phyloP scores from a whole-genome alignment of 2,797 vertebrate species.

The Sebastes kiyomatsui region DNA sequence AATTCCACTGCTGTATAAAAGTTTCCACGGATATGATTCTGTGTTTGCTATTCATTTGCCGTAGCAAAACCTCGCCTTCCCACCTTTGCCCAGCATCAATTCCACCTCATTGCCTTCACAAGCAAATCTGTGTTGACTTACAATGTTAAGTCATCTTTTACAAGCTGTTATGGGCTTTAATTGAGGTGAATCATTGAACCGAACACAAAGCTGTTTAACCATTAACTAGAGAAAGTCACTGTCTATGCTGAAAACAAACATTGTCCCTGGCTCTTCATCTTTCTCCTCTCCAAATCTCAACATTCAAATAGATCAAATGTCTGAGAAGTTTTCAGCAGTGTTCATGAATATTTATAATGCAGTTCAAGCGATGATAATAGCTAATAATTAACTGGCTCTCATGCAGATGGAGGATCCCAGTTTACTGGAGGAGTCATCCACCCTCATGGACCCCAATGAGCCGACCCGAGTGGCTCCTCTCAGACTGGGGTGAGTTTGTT shows the following conservation, averaged over 20 bases:
- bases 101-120: conserved; percentile 39
- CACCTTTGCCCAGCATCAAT: conserved; percentile 54
- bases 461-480: conserved; percentile 87
- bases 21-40: neutral
- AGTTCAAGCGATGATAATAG: neutral
- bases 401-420: conserved; percentile 98
- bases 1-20: neutral
- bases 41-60: neutral
- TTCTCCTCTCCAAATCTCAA: neutral
- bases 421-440: conserved; percentile 94
- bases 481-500: conserved; percentile 88
- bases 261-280: neutral
- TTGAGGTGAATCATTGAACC: conserved; percentile 72
- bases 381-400: conserved; percentile 30
- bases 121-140: conserved; percentile 25
- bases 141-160: conserved; percentile 45
- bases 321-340: neutral
- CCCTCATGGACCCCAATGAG: conserved; percentile 91
- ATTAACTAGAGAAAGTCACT: conserved; percentile 38
- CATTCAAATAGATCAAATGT: neutral
- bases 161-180: conserved; percentile 46
- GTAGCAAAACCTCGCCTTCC: neutral
- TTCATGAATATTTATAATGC: neutral
- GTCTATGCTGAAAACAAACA: neutral
- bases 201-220: conserved; percentile 33